These are phyloP conservation scores for Apis cerana DNA, from an alignment of 1,140 invertebrate genomes.

Conservation along the genomic window DNA sequence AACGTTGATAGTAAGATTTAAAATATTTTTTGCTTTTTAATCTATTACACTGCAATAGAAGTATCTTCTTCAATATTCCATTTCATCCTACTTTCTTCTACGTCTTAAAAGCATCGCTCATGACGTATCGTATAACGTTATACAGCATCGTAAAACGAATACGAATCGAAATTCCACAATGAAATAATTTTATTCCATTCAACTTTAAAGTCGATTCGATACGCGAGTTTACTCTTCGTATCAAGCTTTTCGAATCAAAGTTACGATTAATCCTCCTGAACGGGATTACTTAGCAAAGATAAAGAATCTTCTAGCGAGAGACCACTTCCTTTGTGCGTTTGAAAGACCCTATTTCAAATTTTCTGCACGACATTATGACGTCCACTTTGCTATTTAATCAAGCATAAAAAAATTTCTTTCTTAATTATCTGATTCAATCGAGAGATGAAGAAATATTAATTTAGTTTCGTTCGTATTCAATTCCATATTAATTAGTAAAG, in stretches of 20 bases:
- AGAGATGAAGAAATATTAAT: too few relatives aligned
- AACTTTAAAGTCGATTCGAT: constrained; percentile 31
- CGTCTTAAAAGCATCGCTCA: too few relatives aligned
- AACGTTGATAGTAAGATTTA: too few relatives aligned
- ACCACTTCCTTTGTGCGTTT: neutral
- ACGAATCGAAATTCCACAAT: neutral
- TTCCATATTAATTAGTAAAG: too few relatives aligned
- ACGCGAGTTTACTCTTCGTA: neutral
- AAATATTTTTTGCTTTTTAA: too few relatives aligned
- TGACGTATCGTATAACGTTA: neutral
- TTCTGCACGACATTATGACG: neutral
- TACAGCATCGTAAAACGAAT: neutral
- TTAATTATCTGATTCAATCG: too few relatives aligned
- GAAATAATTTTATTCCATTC: constrained; percentile 35
- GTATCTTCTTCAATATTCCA: too few relatives aligned
- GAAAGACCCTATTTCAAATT: neutral
- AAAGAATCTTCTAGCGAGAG: neutral
- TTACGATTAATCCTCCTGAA: constrained; percentile 39
- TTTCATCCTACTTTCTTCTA: too few relatives aligned
- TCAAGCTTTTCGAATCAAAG: neutral
- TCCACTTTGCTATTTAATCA: neutral
- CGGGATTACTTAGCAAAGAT: constrained; percentile 28
- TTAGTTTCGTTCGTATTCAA: too few relatives aligned
- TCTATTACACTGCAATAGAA: too few relatives aligned
- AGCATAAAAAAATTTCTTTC: neutral